phyloP scores from a whole-genome alignment of 2,113 vertebrate genomes.

The Aptenodytes forsteri region DNA sequence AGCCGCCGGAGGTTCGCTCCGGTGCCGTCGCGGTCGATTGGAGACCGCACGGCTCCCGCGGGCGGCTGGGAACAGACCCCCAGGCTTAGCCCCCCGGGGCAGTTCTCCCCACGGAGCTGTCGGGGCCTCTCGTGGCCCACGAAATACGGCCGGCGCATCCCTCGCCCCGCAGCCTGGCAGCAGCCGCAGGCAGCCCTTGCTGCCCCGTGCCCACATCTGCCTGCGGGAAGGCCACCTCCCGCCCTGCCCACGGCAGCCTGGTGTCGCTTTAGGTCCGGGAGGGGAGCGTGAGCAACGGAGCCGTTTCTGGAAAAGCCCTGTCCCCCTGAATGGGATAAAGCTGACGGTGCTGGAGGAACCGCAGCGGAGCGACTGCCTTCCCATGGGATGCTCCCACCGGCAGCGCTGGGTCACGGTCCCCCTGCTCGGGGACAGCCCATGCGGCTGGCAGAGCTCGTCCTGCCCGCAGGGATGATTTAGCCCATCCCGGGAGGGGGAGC shows the following conservation, averaged over 20 bases:
- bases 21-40: rapidly evolving
- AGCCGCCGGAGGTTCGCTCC: rapidly evolving
- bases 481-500: no score
- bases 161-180: rapidly evolving
- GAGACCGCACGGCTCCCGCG: rapidly evolving
- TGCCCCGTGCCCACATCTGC: not conserved
- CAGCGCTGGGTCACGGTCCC: not conserved
- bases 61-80: not conserved
- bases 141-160: rapidly evolving
- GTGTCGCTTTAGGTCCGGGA: not conserved
- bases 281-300: rapidly evolving
- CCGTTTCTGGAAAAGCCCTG: not conserved
- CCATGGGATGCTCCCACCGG: not conserved
- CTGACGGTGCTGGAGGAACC: not conserved
- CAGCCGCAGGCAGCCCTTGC: not conserved
- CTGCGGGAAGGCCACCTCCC: not conserved
- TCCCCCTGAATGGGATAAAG: not conserved
- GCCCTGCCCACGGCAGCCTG: not conserved
- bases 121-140: rapidly evolving
- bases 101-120: not conserved
- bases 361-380: rapidly evolving
- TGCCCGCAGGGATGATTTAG: rapidly evolving
- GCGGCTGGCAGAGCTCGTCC: not conserved
- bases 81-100: rapidly evolving
- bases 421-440: not conserved